phyloP scores from a whole-genome alignment of 2,888 invertebrate genomes.

The Cephonodes hylas region DNA sequence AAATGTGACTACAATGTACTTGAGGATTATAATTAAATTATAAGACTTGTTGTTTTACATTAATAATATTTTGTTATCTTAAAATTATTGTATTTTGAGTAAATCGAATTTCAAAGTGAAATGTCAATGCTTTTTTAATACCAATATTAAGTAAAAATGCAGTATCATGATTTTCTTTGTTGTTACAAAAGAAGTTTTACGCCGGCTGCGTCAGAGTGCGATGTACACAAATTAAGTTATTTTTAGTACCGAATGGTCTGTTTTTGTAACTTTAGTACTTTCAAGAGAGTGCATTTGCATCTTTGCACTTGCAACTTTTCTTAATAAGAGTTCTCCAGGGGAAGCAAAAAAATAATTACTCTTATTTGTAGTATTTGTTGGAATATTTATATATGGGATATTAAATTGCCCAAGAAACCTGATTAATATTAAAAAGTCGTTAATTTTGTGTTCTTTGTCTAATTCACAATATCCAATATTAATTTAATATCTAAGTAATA shows the following conservation, averaged over 20 bases:
- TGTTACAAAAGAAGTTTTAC: constrained; percentile 1
- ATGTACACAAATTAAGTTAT: constrained; percentile 8
- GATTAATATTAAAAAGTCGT: no score
- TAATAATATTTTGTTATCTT: no score
- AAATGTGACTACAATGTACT: no score
- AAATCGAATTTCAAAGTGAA: no score
- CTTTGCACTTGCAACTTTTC: neutral
- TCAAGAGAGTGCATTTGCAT: neutral
- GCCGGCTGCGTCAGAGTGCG: neutral
- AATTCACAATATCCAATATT: no score
- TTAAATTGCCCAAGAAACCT: no score
- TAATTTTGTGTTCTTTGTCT: no score
- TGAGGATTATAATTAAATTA: no score
- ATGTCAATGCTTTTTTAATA: no score
- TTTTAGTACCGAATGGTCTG: neutral
- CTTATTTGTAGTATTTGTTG: neutral
- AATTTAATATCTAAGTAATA: no score
- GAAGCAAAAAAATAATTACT: neutral
- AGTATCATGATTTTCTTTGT: neutral
- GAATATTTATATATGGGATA: neutral
- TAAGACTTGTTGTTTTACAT: no score
- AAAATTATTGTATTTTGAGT: no score
- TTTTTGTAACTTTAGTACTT: constrained; percentile 4
- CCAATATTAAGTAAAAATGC: neutral
- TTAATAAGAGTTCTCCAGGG: neutral